A percentile compares a stretch with the other conserved stretches of the same genome.
Conservation (phyloP, 1,140 invertebrate genomes). For the Magallana ariakensis region DNA sequence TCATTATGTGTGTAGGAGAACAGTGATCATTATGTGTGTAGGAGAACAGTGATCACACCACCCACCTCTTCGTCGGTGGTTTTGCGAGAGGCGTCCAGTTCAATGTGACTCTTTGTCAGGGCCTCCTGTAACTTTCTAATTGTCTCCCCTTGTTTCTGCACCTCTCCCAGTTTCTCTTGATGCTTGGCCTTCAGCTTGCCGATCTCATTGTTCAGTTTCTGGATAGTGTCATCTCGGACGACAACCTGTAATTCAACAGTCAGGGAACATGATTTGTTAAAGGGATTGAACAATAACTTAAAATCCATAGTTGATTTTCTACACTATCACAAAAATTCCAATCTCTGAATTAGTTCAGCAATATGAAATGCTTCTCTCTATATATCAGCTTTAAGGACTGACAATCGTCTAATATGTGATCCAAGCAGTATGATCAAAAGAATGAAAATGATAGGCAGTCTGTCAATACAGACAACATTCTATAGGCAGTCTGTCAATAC, state of each 20-base stretch:
- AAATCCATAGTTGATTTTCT: no score
- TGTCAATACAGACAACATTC: no score
- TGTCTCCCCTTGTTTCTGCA: conserved; percentile 74
- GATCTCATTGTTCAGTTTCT: conserved; percentile 74
- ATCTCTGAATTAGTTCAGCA: no score
- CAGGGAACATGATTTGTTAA: no score
- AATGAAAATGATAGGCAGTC: no score
- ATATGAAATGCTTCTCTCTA: no score
- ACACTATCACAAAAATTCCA: no score
- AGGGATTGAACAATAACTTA: no score
- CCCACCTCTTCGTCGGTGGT: conserved; percentile 73
- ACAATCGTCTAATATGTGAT: no score
- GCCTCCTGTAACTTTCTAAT: conserved; percentile 76
- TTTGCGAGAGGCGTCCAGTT: conserved; percentile 72
- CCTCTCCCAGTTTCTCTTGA: conserved; percentile 74
- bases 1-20: not conserved
- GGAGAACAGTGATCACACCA: not conserved
- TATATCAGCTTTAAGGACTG: no score
- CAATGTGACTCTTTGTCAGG: conserved; percentile 74
- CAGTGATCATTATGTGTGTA: not conserved
- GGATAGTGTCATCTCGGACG: conserved; percentile 76
- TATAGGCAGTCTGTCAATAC: no score
- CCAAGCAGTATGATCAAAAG: no score
- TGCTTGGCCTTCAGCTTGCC: conserved; percentile 73
- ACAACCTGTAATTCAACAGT: conserved; percentile 62